Evolutionary conservation across 2,797 vertebrate genomes (phyloP), one percentile per base, ranked within the genome.

Genomic region (Loris lydekkerianus): DNA sequence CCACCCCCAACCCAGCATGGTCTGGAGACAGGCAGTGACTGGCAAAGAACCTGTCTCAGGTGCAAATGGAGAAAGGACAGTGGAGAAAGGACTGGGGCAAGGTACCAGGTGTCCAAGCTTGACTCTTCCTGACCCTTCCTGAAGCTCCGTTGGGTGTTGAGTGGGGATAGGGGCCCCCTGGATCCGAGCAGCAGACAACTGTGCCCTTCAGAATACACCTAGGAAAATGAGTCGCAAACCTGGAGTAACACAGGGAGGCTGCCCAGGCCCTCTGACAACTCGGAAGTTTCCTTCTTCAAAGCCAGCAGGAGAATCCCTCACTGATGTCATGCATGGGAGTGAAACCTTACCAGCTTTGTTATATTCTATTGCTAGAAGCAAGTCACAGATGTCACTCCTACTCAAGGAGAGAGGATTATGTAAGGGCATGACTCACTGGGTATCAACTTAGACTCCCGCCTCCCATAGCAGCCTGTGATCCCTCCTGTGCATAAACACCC

Each of bases 231-330:
- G 27, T 75, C 27, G 15, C 5, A 29, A 73, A 70, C 1, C 5
- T 0, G 4, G 17, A 58, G 53, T 27, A 49, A 31, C 23, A 10
- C 5, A 9, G 23, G 0, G 2, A 75, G 23, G 6, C n/a, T 72
- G 20, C 63, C 49, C 2, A 27, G 69, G 7, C 11, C 11, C 10
- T 69, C 61, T 78, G 49, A 67, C 18, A 53, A 18, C 1, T 27
- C 3, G 69, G 29, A 46, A 83, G 10, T 21, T 83, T 5, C 10
- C 63, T 14, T 89, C 76, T 67, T 65, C 75, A 82, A 69, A 93
- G 53, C 3, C 69, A 77, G 34, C 3, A n/a, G 17, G n/a, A 89
- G 37, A 91, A 58, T 23, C 27, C 21, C 23, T 70, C 10, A 0
- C 5, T 90, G 43, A 58, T 46, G 1, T 10, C 75, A 58, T 1